These are phyloP conservation scores for Genyomyrus donnyi DNA, from an alignment of 2,113 vertebrate genomes.

Conservation along the genomic window DNA sequence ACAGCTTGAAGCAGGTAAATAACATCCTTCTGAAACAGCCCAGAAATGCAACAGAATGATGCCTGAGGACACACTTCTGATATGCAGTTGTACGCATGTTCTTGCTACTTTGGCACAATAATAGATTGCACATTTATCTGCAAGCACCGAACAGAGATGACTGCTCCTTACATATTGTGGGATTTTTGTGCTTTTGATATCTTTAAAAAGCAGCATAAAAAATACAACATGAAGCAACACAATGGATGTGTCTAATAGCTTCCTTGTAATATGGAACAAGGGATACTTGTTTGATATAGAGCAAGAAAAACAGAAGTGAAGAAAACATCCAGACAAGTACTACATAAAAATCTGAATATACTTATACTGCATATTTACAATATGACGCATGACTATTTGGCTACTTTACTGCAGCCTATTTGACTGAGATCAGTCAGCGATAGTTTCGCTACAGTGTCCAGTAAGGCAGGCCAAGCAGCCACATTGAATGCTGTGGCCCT, in stretches of 20 bases:
- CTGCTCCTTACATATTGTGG: not conserved
- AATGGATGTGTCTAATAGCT: not conserved
- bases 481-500: not conserved
- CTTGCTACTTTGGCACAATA: not conserved
- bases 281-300: not conserved
- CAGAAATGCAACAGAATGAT: not conserved
- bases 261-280: not conserved
- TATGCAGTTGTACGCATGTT: not conserved
- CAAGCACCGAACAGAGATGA: not conserved
- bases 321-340: not conserved
- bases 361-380: not conserved
- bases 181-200: not conserved
- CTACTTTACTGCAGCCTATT: not conserved
- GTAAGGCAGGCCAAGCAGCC: not conserved
- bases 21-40: not conserved
- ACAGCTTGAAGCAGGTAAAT: constrained; percentile 1
- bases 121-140: not conserved
- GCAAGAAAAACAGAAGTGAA: not conserved
- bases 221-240: not conserved
- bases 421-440: not conserved
- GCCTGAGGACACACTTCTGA: not conserved
- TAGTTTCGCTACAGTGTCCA: not conserved
- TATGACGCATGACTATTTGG: not conserved
- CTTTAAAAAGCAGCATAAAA: not conserved
- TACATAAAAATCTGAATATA: not conserved